Evolutionary conservation across 2,888 invertebrate species (phyloP).

Genomic region (Resseliella maxima): DNA sequence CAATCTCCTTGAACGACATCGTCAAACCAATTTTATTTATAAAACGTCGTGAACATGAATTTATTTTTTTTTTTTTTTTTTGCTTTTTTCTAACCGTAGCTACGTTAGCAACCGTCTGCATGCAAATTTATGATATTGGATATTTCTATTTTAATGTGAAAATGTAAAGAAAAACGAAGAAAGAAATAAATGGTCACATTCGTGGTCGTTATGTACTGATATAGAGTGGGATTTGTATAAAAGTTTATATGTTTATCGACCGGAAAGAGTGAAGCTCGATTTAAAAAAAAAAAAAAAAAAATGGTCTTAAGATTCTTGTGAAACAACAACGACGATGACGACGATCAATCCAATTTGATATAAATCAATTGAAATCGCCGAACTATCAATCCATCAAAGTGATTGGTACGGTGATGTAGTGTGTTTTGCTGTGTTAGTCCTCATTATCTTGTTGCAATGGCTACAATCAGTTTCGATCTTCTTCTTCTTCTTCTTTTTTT

Average conservation of each 20-base stretch:
- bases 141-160: slow-evolving; percentile 17
- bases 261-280: neutral
- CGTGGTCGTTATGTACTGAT: neutral
- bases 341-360: slow-evolving; percentile 46
- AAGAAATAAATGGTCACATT: neutral
- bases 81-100: neutral
- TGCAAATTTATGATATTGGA: slow-evolving; percentile 16
- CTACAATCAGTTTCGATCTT: neutral
- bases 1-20: slow-evolving; percentile 8
- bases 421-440: neutral
- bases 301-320: neutral
- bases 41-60: slow-evolving; percentile 47
- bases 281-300: neutral
- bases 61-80: too few relatives aligned
- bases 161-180: neutral
- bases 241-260: neutral
- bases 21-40: slow-evolving; percentile 38
- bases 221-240: neutral
- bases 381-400: slow-evolving; percentile 36
- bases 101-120: neutral
- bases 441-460: slow-evolving; percentile 6
- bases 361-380: slow-evolving; percentile 45
- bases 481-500: neutral
- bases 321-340: too few relatives aligned
- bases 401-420: neutral